Base-by-base conservation (phyloP, 2,888 invertebrate genomes). In the Dryomyza anilis region DNA sequence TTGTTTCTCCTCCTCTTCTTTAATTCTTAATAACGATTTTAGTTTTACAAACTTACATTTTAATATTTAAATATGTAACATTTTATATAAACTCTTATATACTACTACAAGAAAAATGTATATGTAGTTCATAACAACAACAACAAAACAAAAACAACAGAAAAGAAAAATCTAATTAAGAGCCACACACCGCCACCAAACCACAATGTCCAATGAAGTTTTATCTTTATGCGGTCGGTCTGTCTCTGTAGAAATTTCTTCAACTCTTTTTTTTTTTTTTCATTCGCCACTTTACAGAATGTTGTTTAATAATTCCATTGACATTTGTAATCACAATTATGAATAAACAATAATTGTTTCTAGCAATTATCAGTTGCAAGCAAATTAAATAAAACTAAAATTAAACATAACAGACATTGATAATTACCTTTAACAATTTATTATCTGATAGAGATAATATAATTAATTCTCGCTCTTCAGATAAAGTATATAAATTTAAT, bases 31-130 rank as follows among this genome's bases (percentile, higher is more conserved):
- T 27, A 16, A 39, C 25, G 36, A 46, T 59, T 55, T 64, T 48
- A 50, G 50, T 43, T 58, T 64, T 64, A 64, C 36, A 64, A 25
- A n/a, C 39, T 61, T 61, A 61, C 23, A 61, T 52, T 58, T 61
- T 58, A 48, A 27, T 19, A 52, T 29, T 50, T 39, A 46, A 53
- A 30, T 39, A 66, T 64, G 33, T 53, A 52, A 25, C 45, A 23
- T 48, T 56, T 57, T 58, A 58, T 58, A 58, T 58, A 46, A 12
- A 58, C 2, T n/a, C n/a, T n/a, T n/a, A n/a, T n/a, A n/a, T n/a
- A n/a, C n/a, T n/a, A n/a, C 27, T 27, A 50, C 25, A 25, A 50
- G 25, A 50, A 50, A 23, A 50, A 50, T 27, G 25, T 50, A 50
- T 25, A 50, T 50, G 25, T 48, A 23, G 50, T 25, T 50, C n/a